phyloP scores from a whole-genome alignment of 1,140 invertebrate genomes.

The Pachypeltis micranthus region DNA sequence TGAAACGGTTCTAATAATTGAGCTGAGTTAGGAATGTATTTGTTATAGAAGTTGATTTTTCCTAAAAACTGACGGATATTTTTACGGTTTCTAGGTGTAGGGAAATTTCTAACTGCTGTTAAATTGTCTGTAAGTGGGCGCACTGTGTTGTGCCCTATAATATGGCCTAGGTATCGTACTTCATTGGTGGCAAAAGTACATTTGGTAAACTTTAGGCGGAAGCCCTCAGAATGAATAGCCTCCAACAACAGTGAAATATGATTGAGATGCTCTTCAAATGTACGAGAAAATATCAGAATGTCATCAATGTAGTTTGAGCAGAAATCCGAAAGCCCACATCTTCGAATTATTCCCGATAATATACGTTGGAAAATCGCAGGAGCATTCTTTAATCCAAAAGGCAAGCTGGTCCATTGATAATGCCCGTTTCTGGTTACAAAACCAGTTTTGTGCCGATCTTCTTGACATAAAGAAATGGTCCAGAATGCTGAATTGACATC shows the following conservation, averaged over 20 bases:
- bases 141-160: conserved; percentile 29
- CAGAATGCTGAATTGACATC: conserved; percentile 36
- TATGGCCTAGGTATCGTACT: conserved; percentile 31
- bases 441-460: conserved; percentile 29
- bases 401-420: conserved; percentile 32
- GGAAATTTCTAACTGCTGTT: conserved; percentile 30
- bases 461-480: conserved; percentile 32
- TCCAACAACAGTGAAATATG: background rate
- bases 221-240: conserved; percentile 26
- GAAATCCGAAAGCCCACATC: background rate
- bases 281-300: conserved; percentile 8
- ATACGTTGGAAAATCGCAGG: conserved; percentile 36
- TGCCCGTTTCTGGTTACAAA: conserved; percentile 33
- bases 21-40: conserved; percentile 31
- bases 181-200: conserved; percentile 29
- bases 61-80: conserved; percentile 30
- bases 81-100: conserved; percentile 20
- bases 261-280: conserved; percentile 8
- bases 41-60: conserved; percentile 32
- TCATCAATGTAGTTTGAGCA: conserved; percentile 11
- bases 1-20: conserved; percentile 29
- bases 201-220: conserved; percentile 31
- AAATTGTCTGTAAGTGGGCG: conserved; percentile 30
- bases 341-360: conserved; percentile 13
- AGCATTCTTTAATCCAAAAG: conserved; percentile 34